These are phyloP conservation scores for Phacellophora camtschatica DNA, from an alignment of 30 jellyfish, hydroid and myxozoan species.

Conservation along the genomic window DNA sequence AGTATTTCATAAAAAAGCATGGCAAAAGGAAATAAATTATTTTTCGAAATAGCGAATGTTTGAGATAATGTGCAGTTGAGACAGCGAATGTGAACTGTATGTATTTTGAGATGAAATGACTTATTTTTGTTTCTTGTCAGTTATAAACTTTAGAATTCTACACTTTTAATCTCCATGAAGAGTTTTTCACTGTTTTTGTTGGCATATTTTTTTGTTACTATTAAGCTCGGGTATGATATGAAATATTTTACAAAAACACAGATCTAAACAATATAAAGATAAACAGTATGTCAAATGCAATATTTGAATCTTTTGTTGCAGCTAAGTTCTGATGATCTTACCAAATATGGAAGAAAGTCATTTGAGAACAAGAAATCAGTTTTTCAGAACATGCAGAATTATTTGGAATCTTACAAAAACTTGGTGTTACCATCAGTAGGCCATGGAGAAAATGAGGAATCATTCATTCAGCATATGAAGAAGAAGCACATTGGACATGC, in stretches of 20 bases:
- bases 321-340: constrained; percentile 57
- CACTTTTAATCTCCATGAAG: neutral
- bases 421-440: constrained; percentile 9
- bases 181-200: neutral
- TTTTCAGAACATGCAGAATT: constrained; percentile 16
- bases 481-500: neutral
- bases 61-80: too few species aligned
- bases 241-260: too few species aligned
- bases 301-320: neutral
- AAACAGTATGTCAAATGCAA: neutral
- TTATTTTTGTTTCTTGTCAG: too few species aligned
- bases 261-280: too few species aligned
- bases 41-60: too few species aligned
- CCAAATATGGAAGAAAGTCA: constrained; percentile 13
- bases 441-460: neutral
- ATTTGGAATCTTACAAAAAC: neutral
- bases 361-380: constrained; percentile 12
- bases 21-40: too few species aligned
- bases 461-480: neutral
- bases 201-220: too few species aligned
- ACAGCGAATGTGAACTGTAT: too few species aligned
- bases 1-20: too few species aligned
- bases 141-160: too few species aligned
- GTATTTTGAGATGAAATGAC: too few species aligned
- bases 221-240: too few species aligned